Percentiles rank a stretch among this genome's conserved stretches.
These are phyloP conservation scores for Mastomys natalensis DNA, from an alignment of 2,113 vertebrate genomes.

Conservation along the genomic window DNA sequence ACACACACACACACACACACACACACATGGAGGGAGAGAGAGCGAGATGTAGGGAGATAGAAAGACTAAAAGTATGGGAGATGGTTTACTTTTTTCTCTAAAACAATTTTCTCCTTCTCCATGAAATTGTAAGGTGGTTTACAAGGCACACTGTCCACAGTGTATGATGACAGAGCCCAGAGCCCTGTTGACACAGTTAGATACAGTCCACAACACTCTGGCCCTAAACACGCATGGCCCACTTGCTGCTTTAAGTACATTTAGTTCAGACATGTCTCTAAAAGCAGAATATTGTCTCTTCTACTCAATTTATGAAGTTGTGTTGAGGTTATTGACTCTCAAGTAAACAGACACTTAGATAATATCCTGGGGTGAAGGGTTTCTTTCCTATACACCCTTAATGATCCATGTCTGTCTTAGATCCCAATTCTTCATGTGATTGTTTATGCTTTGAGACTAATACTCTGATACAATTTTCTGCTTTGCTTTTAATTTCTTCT, in stretches of 20 bases:
- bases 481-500: neutral
- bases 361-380: neutral
- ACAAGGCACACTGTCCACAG: too few relatives aligned
- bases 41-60: neutral
- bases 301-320: neutral
- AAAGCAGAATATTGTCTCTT: neutral
- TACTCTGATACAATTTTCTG: neutral
- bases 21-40: neutral
- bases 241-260: neutral
- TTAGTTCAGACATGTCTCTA: neutral
- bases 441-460: neutral
- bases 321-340: neutral
- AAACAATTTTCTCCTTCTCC: neutral
- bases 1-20: neutral
- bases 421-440: slow-evolving; percentile 12
- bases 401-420: neutral
- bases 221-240: neutral
- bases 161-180: neutral
- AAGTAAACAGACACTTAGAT: neutral
- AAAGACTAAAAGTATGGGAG: neutral
- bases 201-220: too few relatives aligned
- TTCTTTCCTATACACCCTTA: neutral
- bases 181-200: too few relatives aligned
- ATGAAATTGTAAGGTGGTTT: neutral
- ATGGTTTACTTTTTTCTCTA: neutral